Base-by-base conservation (phyloP, 2,888 invertebrate species). In the Julus scanicus region DNA sequence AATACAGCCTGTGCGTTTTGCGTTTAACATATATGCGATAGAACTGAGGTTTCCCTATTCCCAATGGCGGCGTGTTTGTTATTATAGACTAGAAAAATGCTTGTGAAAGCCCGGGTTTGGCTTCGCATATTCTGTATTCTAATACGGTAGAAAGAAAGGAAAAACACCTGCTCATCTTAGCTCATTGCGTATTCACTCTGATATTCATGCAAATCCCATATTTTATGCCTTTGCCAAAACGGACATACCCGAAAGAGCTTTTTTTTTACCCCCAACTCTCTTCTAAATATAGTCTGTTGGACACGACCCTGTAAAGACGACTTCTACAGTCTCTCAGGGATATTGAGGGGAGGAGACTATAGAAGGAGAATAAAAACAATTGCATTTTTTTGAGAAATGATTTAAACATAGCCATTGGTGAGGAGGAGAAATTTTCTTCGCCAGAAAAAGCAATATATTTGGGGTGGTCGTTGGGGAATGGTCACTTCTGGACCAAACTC, bases 191-290 rank as follows among this genome's bases (percentile, higher is more conserved):
- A 71, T 71, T 71, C 71, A 71, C 71, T 71, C 13, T 29, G 71
- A 71, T 71, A 71, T 71, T 71, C 29, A 71, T 71, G 71, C 71
- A 71, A 71, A 71, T 71, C 71, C 71, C 71, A 71, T 71, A 71
- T 29, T 71, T 71, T 71, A 71, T 71, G 71, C 71, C 29, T 71
- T 29, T 29, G 1, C 71, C n/a, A 20, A 29, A 71, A 71, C 29
- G 71, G 29, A 71, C 71, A 71, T 29, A n/a, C 57, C 57, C n/a
- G 57, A 57, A 57, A 17, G 57, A 57, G 71, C 71, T 71, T 29
- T 29, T 29, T 29, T 29, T 29, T 29, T 29, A 29, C 29, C 29
- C 11, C 29, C 29, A 29, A 11, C 71, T 71, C n/a, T 71, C 71
- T 29, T 71, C 29, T 71, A 71, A 71, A 71, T 71, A 71, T 71